These are phyloP conservation scores for Aleiodes leptofemur DNA, from an alignment of 2,888 invertebrate genomes.

Conservation along the genomic window DNA sequence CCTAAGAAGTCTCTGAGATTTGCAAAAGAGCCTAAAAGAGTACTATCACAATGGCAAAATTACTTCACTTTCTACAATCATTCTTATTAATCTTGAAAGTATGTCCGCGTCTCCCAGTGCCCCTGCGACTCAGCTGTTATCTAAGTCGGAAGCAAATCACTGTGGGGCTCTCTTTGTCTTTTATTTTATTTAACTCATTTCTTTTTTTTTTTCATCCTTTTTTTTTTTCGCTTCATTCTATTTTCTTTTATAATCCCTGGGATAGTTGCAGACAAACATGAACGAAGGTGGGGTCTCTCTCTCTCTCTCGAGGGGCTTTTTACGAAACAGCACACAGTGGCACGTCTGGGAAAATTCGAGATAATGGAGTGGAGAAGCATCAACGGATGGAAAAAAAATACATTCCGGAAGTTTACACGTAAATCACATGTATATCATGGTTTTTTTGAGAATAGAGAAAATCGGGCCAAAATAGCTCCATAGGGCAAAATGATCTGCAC, in stretches of 20 bases:
- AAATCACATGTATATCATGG: background rate
- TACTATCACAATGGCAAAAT: constrained; percentile 59
- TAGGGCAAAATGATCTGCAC: no score
- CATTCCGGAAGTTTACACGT: constrained; percentile 21
- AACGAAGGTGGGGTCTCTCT: constrained; percentile 15
- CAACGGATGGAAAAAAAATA: background rate
- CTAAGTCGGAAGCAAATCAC: constrained; percentile 68
- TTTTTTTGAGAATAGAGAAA: no score
- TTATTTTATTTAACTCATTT: constrained; percentile 24
- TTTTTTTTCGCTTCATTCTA: constrained; percentile 21
- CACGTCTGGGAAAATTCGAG: constrained; percentile 39
- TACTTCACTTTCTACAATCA: constrained; percentile 68
- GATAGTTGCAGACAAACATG: constrained; percentile 10
- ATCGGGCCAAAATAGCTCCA: no score
- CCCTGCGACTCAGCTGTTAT: constrained; percentile 59
- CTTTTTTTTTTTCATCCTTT: constrained; percentile 35
- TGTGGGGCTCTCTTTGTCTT: constrained; percentile 28
- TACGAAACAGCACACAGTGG: constrained; percentile 19
- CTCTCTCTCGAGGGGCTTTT: constrained; percentile 12
- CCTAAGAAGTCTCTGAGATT: background rate
- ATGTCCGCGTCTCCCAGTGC: constrained; percentile 53
- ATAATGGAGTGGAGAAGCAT: constrained; percentile 24
- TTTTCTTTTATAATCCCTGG: constrained; percentile 15
- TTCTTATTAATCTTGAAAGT: constrained; percentile 69
- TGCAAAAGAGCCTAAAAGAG: constrained; percentile 25